Evolutionary conservation across 2,113 vertebrate species (phyloP), one percentile per base, ranked within the genome.

Genomic region (Canis aureus): DNA sequence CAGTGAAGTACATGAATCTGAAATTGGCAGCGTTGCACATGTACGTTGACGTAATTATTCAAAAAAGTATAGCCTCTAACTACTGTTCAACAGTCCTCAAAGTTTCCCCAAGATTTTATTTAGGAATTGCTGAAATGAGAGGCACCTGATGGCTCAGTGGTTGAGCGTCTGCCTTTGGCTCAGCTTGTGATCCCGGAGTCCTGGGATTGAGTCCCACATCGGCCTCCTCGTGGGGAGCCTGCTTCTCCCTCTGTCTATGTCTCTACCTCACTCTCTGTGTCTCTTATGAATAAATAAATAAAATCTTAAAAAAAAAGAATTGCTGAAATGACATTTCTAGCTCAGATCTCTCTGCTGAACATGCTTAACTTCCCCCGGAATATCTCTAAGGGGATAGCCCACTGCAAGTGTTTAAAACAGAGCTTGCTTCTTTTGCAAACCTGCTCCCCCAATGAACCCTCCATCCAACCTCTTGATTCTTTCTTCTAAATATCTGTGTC

Each of bases 61-160:
- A 95, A 92, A 95, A 95, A 93, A 62, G 4, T 29, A 59, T 93
- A 95, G 86, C 79, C 73, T 94, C 69, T 79, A 92, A 73, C 71
- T 71, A 80, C 87, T 55, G 59, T 32, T 67, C 55, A 55, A 59
- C 35, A 59, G 35, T 89, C 89, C 71, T 82, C 87, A 93, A 49
- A 43, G 74, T 80, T 79, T 71, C 85, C 62, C 27, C 66, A 62
- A 86, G 66, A 91, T 78, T 79, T 43, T 85, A 55, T 93, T 93
- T 93, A 73, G 73, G 83, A 94, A 53, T 55, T 95, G 94, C 67
- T 64, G 59, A 81, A 43, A 73, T 55, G 55, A 22, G 43, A 43
- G 5, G 43, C 43, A 43, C 43, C 5, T 43, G 43, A 43, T 43
- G 43, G 43, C 43, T 43, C 43, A 43, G 43, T 43, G 43, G 43